Evolutionary conservation across 2,888 invertebrate species (phyloP).

Genomic region (Chelonus formosanus): DNA sequence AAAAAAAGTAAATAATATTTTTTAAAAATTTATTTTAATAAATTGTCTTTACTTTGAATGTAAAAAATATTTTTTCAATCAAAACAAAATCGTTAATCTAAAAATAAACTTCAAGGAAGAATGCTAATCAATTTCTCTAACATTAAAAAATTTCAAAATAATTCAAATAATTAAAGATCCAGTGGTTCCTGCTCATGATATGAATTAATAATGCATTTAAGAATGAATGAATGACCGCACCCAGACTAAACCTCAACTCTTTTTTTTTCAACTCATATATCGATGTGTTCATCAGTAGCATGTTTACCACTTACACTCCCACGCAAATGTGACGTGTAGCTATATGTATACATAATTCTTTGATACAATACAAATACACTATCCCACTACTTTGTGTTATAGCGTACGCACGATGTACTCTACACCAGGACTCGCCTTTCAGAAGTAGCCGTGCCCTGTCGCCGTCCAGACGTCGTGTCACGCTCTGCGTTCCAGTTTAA

Average conservation of each 20-base stretch:
- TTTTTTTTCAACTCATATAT: constrained; percentile 12
- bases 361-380: too few species aligned
- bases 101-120: too few species aligned
- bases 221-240: constrained; percentile 26
- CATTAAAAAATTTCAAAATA: too few species aligned
- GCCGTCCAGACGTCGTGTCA: constrained; percentile 45
- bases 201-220: constrained; percentile 9
- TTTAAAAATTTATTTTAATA: too few species aligned
- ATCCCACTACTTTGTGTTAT: background rate
- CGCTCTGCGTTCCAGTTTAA: constrained; percentile 58
- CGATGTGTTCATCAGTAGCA: constrained; percentile 6
- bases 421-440: constrained; percentile 29
- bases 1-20: too few species aligned
- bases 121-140: too few species aligned
- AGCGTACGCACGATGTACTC: constrained; percentile 24
- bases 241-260: constrained; percentile 15
- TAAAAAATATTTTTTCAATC: too few species aligned
- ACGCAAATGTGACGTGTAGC: constrained; percentile 13
- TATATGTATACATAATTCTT: constrained; percentile 5
- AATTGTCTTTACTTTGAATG: too few species aligned
- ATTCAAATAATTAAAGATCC: background rate
- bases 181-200: background rate
- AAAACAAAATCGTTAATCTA: too few species aligned
- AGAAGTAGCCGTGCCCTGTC: constrained; percentile 33
- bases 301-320: constrained; percentile 26